phyloP scores from a whole-genome alignment of 1,140 invertebrate genomes.

The Calliphora vicina region DNA sequence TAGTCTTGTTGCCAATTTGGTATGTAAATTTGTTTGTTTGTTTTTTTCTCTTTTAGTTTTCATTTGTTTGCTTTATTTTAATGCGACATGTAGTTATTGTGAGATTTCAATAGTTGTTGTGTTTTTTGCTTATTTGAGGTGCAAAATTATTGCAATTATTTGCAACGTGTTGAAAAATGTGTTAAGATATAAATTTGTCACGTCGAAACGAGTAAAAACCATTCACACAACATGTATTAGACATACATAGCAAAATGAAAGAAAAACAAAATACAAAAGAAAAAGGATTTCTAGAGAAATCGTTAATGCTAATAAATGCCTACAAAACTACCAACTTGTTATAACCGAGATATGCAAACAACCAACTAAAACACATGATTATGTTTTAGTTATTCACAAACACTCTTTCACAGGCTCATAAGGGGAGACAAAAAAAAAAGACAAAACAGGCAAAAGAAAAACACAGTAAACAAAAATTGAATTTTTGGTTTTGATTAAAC shows the following conservation, averaged over 20 bases:
- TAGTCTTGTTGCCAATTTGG: conserved; percentile 25
- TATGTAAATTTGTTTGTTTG: conserved; percentile 32
- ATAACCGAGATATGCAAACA: conserved; percentile 9
- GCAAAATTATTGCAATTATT: conserved; percentile 35
- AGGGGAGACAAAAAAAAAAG: no score
- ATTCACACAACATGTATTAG: conserved; percentile 8
- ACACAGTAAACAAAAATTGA: neutral
- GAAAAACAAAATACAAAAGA: neutral
- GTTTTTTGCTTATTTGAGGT: conserved; percentile 26
- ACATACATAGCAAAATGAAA: neutral
- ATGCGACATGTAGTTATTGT: conserved; percentile 14
- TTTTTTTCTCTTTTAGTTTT: neutral
- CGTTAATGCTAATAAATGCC: conserved; percentile 35
- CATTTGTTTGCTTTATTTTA: conserved; percentile 23
- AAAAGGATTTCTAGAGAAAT: conserved; percentile 28
- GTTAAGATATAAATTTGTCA: conserved; percentile 34
- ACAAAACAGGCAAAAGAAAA: no score
- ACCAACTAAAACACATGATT: conserved; percentile 8
- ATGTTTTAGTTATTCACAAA: conserved; percentile 1
- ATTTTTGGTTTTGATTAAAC: conserved; percentile 28
- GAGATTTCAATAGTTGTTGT: neutral
- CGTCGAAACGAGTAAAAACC: conserved; percentile 10
- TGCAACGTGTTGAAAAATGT: conserved; percentile 31
- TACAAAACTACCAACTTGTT: conserved; percentile 24
- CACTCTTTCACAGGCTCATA: neutral